phyloP scores from a whole-genome alignment of 2,113 vertebrate species.

The Chiloscyllium plagiosum region DNA sequence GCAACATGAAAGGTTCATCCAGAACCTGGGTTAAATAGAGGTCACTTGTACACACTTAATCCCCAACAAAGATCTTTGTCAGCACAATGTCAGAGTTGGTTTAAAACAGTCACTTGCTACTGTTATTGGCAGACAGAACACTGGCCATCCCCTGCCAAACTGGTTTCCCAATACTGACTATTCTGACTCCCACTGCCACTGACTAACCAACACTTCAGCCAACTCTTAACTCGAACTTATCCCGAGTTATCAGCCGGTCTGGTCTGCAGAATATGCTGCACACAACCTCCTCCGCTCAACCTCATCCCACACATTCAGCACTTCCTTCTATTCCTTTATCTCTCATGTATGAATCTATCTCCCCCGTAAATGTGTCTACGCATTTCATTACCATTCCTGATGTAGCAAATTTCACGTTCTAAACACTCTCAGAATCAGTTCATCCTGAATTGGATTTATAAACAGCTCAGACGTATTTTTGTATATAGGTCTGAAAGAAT shows the following conservation, averaged over 20 bases:
- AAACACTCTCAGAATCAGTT: not conserved
- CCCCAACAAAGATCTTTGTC: not conserved
- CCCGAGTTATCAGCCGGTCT: not conserved
- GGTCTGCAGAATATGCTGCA: not conserved
- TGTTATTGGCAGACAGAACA: not conserved
- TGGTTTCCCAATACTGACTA: not conserved
- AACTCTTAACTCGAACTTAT: not conserved
- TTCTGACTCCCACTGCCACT: not conserved
- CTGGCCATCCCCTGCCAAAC: not conserved
- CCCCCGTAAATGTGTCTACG: no score
- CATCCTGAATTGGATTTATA: not conserved
- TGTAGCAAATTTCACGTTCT: not conserved
- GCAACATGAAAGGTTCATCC: not conserved
- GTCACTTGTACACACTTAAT: not conserved
- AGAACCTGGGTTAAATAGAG: not conserved
- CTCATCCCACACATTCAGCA: not conserved
- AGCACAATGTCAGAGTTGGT: not conserved
- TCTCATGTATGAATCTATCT: not conserved
- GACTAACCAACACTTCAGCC: not conserved
- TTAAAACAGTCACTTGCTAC: not conserved
- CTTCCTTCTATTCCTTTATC: not conserved
- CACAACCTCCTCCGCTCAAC: not conserved
- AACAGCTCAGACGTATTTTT: not conserved
- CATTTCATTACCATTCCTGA: not conserved
- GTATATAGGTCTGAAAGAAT: no score